Base-by-base conservation (phyloP, 2,888 invertebrate species). In the Andrena marginata region DNA sequence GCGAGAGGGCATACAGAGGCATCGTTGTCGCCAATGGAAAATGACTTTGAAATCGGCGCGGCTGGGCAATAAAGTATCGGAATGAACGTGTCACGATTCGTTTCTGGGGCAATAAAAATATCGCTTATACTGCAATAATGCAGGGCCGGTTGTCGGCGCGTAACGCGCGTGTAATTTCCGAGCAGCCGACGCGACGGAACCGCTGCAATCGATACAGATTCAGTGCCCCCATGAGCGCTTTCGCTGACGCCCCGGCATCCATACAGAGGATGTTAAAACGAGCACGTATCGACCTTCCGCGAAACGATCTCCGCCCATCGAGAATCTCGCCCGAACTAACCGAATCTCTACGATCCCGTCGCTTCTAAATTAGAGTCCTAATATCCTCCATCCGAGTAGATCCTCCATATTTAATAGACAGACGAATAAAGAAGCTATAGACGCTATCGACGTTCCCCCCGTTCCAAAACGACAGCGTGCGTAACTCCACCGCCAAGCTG, bases 111-210 rank as follows among this genome's bases (percentile, higher is more conserved):
- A 67, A 84, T 76, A 79, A 84, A 84, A 84, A 76, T 84, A 73
- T 79, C 76, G 72, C 77, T 78, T 73, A 65, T 60, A 62, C 67
- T 54, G 84, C 73, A 78, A 85, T 84, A 83, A 83, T 80, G 77
- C 65, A 49, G 20, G 63, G 16, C 59, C 78, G 65, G 69, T 84
- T 73, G 74, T 76, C 73, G 80, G 77, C 70, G 60, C 73, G 77
- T 72, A 82, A 85, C 82, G 73, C 77, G 71, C 75, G 72, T 56
- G 83, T 83, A 85, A 85, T 85, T 83, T 85, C 83, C 85, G 84
- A 51, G 49, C 51, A 42, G 73, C 64, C 69, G 76, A 48, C 71
- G 49, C 64, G 64, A 42, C 71, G 81, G 73, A 73, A 72, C 23
- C 69, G 26, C 23, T 7, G 65, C 54, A 73, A 84, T 84, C 82